These are phyloP conservation scores for Trididemnum clinides DNA, from an alignment of 23 tunicate species.

Conservation along the genomic window DNA sequence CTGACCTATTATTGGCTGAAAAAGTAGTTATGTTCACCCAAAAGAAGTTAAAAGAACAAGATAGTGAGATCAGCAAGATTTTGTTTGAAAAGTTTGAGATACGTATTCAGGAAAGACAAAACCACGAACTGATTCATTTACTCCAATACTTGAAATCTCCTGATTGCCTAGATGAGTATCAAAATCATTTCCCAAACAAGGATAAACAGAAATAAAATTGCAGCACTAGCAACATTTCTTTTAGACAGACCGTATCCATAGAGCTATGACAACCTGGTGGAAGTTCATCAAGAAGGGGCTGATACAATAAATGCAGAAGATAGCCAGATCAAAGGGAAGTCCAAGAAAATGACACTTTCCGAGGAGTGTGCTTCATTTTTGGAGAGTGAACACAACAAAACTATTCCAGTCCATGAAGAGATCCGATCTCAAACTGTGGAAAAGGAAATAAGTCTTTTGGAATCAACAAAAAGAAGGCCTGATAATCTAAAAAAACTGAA, in stretches of 20 bases:
- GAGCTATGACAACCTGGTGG: neutral
- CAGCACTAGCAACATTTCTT: neutral
- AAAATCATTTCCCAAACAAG: conserved; percentile 16
- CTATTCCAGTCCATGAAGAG: neutral
- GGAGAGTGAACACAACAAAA: conserved; percentile 4
- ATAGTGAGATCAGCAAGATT: neutral
- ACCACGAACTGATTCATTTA: neutral
- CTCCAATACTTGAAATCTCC: conserved; percentile 7
- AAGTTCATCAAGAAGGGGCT: neutral
- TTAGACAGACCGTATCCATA: neutral
- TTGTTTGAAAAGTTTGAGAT: neutral
- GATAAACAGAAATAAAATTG: neutral
- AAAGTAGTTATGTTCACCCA: conserved; percentile 1
- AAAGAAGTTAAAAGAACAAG: neutral
- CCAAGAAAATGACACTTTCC: neutral
- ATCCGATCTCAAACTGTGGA: neutral
- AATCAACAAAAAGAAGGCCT: conserved; percentile 12
- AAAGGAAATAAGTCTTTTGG: neutral
- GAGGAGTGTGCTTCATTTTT: conserved; percentile 8
- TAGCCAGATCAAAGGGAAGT: neutral
- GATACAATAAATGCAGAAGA: neutral
- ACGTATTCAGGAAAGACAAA: neutral
- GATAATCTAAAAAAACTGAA: conserved; percentile 17
- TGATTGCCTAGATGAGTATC: neutral
- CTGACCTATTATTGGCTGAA: conserved; percentile 25